Conservation (phyloP, 2,888 invertebrate genomes). For the Drosophila nr. perissopoda region DNA sequence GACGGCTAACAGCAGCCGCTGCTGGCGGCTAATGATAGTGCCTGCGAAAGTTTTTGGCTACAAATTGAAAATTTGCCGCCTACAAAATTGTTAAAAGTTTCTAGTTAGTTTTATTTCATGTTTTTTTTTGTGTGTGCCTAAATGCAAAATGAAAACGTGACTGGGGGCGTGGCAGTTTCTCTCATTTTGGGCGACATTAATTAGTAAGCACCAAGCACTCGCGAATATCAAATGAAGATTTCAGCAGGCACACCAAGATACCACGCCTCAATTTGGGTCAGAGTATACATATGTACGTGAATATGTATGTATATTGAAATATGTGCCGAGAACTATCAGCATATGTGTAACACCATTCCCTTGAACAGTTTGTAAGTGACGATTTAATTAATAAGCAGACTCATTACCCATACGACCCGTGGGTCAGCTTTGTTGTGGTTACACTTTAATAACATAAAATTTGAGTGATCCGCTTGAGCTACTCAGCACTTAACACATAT, state of each 20-base stretch:
- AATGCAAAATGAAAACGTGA: slow-evolving; percentile 43
- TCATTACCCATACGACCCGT: slow-evolving; percentile 34
- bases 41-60: slow-evolving; percentile 27
- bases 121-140: neutral
- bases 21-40: slow-evolving; percentile 40
- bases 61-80: slow-evolving; percentile 51
- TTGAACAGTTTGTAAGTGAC: slow-evolving; percentile 46
- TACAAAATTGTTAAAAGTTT: slow-evolving; percentile 44
- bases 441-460: slow-evolving; percentile 36
- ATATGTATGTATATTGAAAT: neutral
- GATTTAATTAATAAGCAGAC: slow-evolving; percentile 49
- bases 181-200: slow-evolving; percentile 44
- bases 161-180: slow-evolving; percentile 1
- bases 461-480: slow-evolving; percentile 45
- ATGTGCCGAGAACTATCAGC: neutral
- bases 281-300: slow-evolving; percentile 13
- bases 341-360: slow-evolving; percentile 1
- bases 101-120: slow-evolving; percentile 19
- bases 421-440: slow-evolving; percentile 33
- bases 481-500: slow-evolving; percentile 49
- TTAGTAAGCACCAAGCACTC: slow-evolving; percentile 38
- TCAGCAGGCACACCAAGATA: slow-evolving; percentile 61
- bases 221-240: slow-evolving; percentile 55
- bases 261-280: slow-evolving; percentile 61
- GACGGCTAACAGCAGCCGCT: slow-evolving; percentile 55